Evolutionary conservation across 2,888 invertebrate genomes (phyloP), one percentile per base, ranked within the genome.

Genomic region (Temnothorax rugatulus): DNA sequence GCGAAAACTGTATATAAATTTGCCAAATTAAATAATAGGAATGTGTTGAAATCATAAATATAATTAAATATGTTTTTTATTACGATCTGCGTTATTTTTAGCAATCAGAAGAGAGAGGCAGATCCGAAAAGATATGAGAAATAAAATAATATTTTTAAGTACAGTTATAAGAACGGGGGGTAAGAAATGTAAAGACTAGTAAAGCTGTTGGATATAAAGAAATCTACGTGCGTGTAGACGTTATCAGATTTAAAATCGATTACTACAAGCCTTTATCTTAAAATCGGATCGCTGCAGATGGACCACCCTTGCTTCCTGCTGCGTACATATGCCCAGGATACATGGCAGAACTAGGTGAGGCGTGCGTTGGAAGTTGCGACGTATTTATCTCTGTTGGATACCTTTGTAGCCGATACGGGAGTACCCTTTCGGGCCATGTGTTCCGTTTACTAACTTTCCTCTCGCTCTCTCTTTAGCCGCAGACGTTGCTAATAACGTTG

Each of bases 301-400:
- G 90, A 92, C 89, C 86, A 50, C 64, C 73, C 83, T 77, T 71
- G 87, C 84, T 90, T 87, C 94, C 93, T 90, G 94, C 94, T 93
- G 94, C 83, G 94, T 93, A 86, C 94, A 93, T 93, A 94, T 93
- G 93, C 90, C 91, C 87, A 86, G 85, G 87, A 88, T 85, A 87
- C 84, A 81, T 81, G 86, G 34, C 69, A 68, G 86, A 82, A 85
- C 83, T 75, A 74, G 83, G 88, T 91, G 89, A 91, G 89, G 88
- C 91, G 91, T 91, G 90, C 86, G 89, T 85, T 91, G 64, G 44
- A 90, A 93, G 92, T 93, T 93, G 90, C 92, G 90, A 93, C 90
- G 93, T 93, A 94, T 94, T 95, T 94, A 95, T 94, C 95, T 92
- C 95, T 91, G 94, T 93, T 94, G 94, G 95, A 94, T 94, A 93